Base-by-base conservation (phyloP, 2,797 vertebrate genomes). In the Gallinago solitaria region DNA sequence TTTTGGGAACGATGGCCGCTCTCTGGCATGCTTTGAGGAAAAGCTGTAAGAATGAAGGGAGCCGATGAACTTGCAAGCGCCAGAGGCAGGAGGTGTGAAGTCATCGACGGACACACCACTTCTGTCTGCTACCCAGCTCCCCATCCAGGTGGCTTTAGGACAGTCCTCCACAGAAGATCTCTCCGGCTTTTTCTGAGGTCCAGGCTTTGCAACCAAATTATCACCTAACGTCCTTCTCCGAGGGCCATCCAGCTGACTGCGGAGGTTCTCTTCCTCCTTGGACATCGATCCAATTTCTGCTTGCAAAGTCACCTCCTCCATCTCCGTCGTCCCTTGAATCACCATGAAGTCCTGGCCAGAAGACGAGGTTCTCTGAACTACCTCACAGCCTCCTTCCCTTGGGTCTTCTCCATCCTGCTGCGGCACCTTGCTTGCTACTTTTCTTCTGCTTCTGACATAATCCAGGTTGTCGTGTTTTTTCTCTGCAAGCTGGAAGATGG, bases 11-110 rank as follows among this genome's bases (percentile, higher is more conserved):
- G 98, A 82, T 0, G 98, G 97, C 87, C 95, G 95, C 96, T 98
- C 98, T 21, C 98, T 88, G 23, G 96, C 82, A 15, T 98, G 98
- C 90, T 93, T 97, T n/a, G 98, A 98, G 83, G 98, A 98, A 79
- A 98, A 98, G 87, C 98, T 98, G 48, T 98, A 98, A 1, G 98
- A 98, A 80, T 98, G 98, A 24, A 98, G 97, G 8, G 98, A 98
- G 73, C 97, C 98, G 4, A 98, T 98, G 79, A 98, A 98, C 78
- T 97, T 98, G 94, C 98, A 98, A 12, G 98, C 98, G 17, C 98
- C 98, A 1, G 98, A 98, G 9, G 97, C 98, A 0, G 97, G 97
- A 25, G 98, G 98, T 2, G 96, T 97, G 85, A 98, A 98, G 92
- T 98, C 98, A 0, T 98, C 98, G 4, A 95, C 76, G 0, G 98